Percentiles rank a stretch among this genome's conserved stretches.
These are phyloP conservation scores for Pterois miles DNA, from an alignment of 2,797 vertebrate species.

Conservation along the genomic window DNA sequence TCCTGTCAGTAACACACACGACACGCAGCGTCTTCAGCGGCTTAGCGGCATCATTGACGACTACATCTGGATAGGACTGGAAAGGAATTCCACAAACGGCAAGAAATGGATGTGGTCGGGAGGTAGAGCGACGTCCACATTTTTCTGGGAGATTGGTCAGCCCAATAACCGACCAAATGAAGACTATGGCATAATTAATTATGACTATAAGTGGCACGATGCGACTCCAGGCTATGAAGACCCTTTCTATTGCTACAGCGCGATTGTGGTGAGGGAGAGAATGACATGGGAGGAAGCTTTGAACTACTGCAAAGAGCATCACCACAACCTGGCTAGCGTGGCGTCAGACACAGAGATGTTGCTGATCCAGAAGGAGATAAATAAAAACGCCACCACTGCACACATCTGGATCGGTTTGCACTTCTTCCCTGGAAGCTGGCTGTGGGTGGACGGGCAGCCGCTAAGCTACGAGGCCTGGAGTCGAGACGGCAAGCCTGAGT, in stretches of 20 bases:
- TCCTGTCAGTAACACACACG: neutral
- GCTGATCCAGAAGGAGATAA: conserved; percentile 36
- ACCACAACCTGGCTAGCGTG: conserved; percentile 47
- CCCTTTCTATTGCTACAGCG: conserved; percentile 46
- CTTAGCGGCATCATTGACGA: fast-evolving
- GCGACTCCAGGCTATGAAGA: fast-evolving
- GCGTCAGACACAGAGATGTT: conserved; percentile 40
- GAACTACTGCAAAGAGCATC: conserved; percentile 51
- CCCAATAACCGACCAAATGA: fast-evolving
- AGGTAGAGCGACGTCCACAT: neutral
- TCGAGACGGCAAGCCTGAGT: neutral
- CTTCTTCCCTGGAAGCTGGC: conserved; percentile 59
- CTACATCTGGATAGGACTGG: conserved; percentile 45
- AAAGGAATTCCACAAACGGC: fast-evolving
- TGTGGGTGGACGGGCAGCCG: conserved; percentile 51
- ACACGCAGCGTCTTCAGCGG: fast-evolving
- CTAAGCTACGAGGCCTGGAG: conserved; percentile 46
- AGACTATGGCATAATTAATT: fast-evolving
- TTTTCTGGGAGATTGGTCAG: fast-evolving
- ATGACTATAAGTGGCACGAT: fast-evolving
- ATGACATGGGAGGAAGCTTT: conserved; percentile 67
- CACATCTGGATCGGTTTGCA: conserved; percentile 60
- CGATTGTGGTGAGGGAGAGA: conserved; percentile 42
- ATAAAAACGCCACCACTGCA: neutral
- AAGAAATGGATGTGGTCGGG: conserved; percentile 60